Evolutionary conservation across 1,140 invertebrate species (phyloP).

Genomic region (Aporrectodea caliginosa): DNA sequence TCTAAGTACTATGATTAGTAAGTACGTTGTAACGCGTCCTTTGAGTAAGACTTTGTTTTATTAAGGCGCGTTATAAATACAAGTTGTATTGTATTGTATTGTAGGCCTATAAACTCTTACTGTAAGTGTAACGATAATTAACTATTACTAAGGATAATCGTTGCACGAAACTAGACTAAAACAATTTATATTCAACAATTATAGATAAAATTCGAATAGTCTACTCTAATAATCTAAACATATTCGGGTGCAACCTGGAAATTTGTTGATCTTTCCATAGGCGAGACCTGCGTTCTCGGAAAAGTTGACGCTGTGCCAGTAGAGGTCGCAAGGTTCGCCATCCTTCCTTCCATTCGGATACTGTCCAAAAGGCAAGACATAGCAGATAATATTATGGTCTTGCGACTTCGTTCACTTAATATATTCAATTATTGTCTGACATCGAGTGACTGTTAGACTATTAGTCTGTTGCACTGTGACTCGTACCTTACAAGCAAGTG

Average conservation of each 20-base stretch:
- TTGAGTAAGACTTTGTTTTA: too few species aligned
- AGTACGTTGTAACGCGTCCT: too few species aligned
- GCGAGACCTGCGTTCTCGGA: conserved; percentile 49
- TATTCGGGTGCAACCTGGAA: conserved; percentile 41
- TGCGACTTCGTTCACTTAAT: too few species aligned
- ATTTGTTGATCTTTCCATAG: conserved; percentile 55
- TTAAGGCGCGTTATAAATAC: too few species aligned
- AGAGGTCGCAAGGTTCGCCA: conserved; percentile 53
- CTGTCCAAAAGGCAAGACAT: conserved; percentile 46
- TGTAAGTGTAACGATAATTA: not conserved
- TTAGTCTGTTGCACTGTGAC: too few species aligned
- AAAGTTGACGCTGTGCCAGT: conserved; percentile 56
- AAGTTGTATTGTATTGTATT: not conserved
- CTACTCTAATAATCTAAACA: not conserved
- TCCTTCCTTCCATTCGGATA: conserved; percentile 46
- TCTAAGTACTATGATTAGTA: too few species aligned
- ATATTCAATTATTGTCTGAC: too few species aligned
- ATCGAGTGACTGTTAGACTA: too few species aligned
- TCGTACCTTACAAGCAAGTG: too few species aligned
- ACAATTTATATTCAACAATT: not conserved
- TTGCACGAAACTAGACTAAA: not conserved
- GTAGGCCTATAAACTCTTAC: not conserved
- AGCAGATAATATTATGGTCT: too few species aligned
- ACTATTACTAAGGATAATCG: not conserved
- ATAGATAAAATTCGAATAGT: not conserved